Conservation (phyloP, 2,797 vertebrate genomes). For the Pyrocephalus nanus region DNA sequence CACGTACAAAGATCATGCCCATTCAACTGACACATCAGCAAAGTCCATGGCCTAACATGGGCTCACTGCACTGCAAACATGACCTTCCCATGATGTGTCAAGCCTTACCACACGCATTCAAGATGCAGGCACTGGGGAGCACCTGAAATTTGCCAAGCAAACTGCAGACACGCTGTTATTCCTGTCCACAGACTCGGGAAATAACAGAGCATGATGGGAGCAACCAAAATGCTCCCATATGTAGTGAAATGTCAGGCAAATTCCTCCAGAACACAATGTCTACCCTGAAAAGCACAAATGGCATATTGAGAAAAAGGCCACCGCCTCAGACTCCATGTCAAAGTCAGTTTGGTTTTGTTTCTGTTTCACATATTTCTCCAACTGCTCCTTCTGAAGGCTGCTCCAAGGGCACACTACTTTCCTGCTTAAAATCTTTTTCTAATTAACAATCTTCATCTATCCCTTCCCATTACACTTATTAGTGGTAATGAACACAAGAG, state of each 20-base stretch:
- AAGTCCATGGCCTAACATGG: background rate
- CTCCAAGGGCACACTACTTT: background rate
- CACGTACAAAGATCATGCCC: background rate
- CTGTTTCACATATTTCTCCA: background rate
- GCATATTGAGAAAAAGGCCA: background rate
- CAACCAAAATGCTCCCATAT: background rate
- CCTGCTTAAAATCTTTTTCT: background rate
- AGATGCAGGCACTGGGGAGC: background rate
- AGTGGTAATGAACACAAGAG: background rate
- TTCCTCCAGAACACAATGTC: background rate
- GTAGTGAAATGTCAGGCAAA: background rate
- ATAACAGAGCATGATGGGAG: accelerated
- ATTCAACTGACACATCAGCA: background rate
- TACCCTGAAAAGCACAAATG: background rate
- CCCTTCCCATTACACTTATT: background rate
- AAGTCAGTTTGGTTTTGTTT: background rate
- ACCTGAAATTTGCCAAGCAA: background rate
- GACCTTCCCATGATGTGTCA: background rate
- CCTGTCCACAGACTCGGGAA: background rate
- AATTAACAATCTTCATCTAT: background rate
- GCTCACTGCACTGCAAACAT: background rate
- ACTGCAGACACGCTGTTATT: accelerated
- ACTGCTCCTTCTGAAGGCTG: background rate
- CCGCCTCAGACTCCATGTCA: background rate
- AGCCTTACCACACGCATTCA: accelerated